These are phyloP conservation scores for Callaeas wilsoni DNA, from an alignment of 2,113 vertebrate genomes.

Conservation along the genomic window DNA sequence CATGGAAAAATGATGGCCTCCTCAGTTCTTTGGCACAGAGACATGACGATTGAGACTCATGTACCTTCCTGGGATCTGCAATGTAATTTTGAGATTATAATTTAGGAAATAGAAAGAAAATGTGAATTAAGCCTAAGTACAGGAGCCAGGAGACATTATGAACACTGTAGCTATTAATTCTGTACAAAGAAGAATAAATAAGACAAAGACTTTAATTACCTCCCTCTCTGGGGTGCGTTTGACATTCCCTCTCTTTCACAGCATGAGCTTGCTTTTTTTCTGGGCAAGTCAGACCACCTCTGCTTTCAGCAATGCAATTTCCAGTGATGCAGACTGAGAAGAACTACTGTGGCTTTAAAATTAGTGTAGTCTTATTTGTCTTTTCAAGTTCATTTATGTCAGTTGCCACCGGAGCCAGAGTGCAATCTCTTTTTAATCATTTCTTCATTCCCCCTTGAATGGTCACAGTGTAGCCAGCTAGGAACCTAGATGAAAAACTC, in stretches of 20 bases:
- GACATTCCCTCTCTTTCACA: background rate
- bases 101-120: background rate
- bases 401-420: conserved; percentile 31
- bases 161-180: conserved; percentile 15
- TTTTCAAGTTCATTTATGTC: conserved; percentile 68
- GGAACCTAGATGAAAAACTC: conserved; percentile 45
- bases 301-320: conserved; percentile 1
- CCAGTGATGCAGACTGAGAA: background rate
- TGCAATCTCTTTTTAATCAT: conserved; percentile 67
- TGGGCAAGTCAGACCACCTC: background rate
- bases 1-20: background rate
- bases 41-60: background rate
- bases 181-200: conserved; percentile 4
- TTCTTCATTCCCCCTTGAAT: conserved; percentile 47
- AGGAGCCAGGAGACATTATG: background rate
- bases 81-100: background rate
- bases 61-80: background rate
- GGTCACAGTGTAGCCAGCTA: background rate
- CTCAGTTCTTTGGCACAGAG: background rate
- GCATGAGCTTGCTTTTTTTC: background rate
- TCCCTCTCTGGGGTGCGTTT: background rate
- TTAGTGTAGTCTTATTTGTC: conserved; percentile 57
- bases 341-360: conserved; percentile 46
- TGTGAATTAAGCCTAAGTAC: background rate
- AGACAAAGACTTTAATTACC: conserved; percentile 1